These are phyloP conservation scores for Dascillus cervinus DNA, from an alignment of 2,888 invertebrate species.

Conservation along the genomic window DNA sequence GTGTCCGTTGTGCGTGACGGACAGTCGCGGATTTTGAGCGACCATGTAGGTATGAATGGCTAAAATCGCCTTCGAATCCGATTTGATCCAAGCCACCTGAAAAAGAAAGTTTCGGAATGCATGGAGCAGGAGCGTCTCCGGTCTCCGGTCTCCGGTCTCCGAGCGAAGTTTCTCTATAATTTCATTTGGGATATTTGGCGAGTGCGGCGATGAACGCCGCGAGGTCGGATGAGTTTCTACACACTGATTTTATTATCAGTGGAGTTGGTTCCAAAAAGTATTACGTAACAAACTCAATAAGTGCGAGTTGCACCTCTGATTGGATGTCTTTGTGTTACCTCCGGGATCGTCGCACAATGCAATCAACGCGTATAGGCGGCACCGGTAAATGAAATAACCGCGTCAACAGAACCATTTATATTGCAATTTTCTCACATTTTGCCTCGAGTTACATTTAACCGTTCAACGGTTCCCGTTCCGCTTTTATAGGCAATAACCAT, in stretches of 20 bases:
- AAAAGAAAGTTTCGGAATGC: too few species aligned
- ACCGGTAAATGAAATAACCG: constrained; percentile 26
- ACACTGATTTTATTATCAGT: constrained; percentile 38
- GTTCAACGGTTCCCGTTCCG: constrained; percentile 3
- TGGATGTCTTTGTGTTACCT: constrained; percentile 44
- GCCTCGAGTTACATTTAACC: constrained; percentile 9
- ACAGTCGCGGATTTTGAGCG: constrained; percentile 75
- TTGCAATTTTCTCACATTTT: constrained; percentile 15
- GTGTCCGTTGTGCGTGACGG: constrained; percentile 87
- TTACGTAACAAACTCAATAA: constrained; percentile 43
- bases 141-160: too few species aligned
- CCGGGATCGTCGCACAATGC: constrained; percentile 38
- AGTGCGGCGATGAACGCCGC: constrained; percentile 23
- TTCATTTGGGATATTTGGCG: constrained; percentile 33
- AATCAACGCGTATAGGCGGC: constrained; percentile 38
- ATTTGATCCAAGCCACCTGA: constrained; percentile 90
- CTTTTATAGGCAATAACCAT: too few species aligned
- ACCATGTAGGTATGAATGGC: constrained; percentile 88
- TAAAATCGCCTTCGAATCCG: constrained; percentile 81
- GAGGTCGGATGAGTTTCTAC: constrained; percentile 29
- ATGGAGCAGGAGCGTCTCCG: too few species aligned
- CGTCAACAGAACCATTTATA: constrained; percentile 22
- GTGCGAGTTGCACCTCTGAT: constrained; percentile 42
- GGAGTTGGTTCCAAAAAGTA: constrained; percentile 36
- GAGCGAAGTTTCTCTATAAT: constrained; percentile 28